Evolutionary conservation across 30 jellyfish, hydroid and myxozoan species (phyloP).

Genomic region (Haliclystus octoradiatus): DNA sequence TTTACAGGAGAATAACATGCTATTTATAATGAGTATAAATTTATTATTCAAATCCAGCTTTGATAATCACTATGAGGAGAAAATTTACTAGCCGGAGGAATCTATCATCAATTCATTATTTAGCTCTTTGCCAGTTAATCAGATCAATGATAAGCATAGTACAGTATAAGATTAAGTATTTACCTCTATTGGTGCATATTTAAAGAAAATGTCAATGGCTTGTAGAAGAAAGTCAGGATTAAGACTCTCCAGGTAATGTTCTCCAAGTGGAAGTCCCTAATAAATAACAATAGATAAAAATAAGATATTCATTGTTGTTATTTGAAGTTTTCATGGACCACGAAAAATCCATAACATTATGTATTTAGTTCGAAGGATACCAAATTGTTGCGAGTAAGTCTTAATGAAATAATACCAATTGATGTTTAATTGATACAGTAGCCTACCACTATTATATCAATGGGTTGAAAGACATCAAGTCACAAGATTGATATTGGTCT

Average conservation of each 20-base stretch:
- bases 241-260: slow-evolving; percentile 62
- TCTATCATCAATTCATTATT: no score
- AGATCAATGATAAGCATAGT: no score
- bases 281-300: background rate
- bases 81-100: background rate
- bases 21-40: background rate
- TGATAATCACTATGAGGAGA: background rate
- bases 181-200: slow-evolving; percentile 95
- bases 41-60: background rate
- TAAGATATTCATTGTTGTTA: no score
- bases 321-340: background rate
- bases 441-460: background rate
- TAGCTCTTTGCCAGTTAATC: no score
- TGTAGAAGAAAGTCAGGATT: slow-evolving; percentile 87
- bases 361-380: background rate
- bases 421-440: no score
- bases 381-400: no score
- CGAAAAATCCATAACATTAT: background rate
- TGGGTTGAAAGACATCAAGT: no score
- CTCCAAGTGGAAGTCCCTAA: slow-evolving; percentile 91
- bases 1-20: background rate
- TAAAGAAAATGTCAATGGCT: slow-evolving; percentile 49
- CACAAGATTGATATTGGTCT: no score
- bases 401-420: no score
- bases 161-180: no score